These are phyloP conservation scores for Coranthus polyacanthus DNA, from an alignment of 2,797 vertebrate species.

Conservation along the genomic window DNA sequence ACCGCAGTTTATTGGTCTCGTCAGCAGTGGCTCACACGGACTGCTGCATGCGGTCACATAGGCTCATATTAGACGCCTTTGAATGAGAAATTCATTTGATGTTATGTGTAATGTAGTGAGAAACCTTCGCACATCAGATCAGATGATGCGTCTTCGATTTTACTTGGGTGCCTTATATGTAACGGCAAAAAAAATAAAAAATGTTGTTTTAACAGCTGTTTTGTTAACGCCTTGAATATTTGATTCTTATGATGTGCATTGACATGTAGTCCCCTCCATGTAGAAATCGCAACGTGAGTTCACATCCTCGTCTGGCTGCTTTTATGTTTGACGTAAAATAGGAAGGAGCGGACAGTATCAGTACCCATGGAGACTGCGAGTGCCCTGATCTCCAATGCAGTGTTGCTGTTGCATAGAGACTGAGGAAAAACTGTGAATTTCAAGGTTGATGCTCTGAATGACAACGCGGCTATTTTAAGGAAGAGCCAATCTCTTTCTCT, in stretches of 20 bases:
- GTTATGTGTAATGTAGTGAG: slow-evolving; percentile 31
- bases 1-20: slow-evolving; percentile 11
- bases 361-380: slow-evolving; percentile 81
- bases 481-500: slow-evolving; percentile 2
- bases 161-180: neutral
- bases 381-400: slow-evolving; percentile 70
- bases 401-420: slow-evolving; percentile 78
- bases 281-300: slow-evolving; percentile 50
- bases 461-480: slow-evolving; percentile 69
- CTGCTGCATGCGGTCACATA: slow-evolving; percentile 66
- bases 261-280: neutral
- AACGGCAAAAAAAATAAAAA: neutral
- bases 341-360: slow-evolving; percentile 51
- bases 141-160: slow-evolving; percentile 20
- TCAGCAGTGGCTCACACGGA: slow-evolving; percentile 32
- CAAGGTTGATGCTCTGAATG: slow-evolving; percentile 75
- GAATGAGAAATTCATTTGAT: slow-evolving; percentile 48
- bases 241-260: neutral
- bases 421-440: slow-evolving; percentile 64
- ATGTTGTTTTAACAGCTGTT: no score
- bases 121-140: slow-evolving; percentile 30
- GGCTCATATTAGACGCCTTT: slow-evolving; percentile 38
- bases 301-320: slow-evolving; percentile 40
- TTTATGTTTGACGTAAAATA: slow-evolving; percentile 63
- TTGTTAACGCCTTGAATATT: neutral